Percentiles rank a stretch among this genome's conserved stretches.
Conservation (phyloP, 2,797 vertebrate species). For the Vireo griseus region DNA sequence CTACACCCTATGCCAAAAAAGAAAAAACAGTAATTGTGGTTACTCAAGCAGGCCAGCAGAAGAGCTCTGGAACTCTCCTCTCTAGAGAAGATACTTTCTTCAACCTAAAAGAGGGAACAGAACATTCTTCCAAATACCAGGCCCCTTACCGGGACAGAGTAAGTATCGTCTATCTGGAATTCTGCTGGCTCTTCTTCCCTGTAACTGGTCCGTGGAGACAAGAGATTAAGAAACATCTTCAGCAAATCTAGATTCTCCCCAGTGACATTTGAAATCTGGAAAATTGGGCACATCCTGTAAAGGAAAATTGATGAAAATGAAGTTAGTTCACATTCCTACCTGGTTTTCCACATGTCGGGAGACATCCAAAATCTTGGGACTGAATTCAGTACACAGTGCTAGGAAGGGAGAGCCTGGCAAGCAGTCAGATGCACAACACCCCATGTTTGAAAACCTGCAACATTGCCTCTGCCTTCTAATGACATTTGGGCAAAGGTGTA, state of each 20-base stretch:
- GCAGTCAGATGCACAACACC: not conserved
- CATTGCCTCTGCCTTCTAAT: not conserved
- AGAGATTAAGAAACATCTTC: slow-evolving; percentile 98
- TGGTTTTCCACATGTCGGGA: not conserved
- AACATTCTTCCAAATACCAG: not conserved
- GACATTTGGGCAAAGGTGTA: not conserved
- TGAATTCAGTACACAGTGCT: not conserved
- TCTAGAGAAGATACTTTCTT: not conserved
- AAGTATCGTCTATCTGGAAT: slow-evolving; percentile 98
- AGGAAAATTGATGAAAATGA: not conserved
- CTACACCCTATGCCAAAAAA: slow-evolving; percentile 84
- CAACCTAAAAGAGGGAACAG: not conserved
- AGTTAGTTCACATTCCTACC: not conserved
- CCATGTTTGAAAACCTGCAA: not conserved
- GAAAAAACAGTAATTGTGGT: not conserved
- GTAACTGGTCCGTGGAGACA: slow-evolving; percentile 93
- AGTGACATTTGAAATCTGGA: slow-evolving; percentile 97
- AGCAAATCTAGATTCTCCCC: slow-evolving; percentile 96
- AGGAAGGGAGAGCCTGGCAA: slow-evolving; percentile 27
- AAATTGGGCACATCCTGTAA: slow-evolving; percentile 94
- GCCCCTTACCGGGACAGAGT: slow-evolving; percentile 90
- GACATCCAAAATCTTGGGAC: slow-evolving; percentile 22
- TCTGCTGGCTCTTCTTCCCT: slow-evolving; percentile 94
- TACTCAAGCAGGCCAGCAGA: not conserved
- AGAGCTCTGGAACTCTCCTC: not conserved